A percentile compares a stretch with the other conserved stretches of the same genome.
These are phyloP conservation scores for Zaprionus ghesquierei DNA, from an alignment of 1,140 invertebrate species.

Conservation along the genomic window DNA sequence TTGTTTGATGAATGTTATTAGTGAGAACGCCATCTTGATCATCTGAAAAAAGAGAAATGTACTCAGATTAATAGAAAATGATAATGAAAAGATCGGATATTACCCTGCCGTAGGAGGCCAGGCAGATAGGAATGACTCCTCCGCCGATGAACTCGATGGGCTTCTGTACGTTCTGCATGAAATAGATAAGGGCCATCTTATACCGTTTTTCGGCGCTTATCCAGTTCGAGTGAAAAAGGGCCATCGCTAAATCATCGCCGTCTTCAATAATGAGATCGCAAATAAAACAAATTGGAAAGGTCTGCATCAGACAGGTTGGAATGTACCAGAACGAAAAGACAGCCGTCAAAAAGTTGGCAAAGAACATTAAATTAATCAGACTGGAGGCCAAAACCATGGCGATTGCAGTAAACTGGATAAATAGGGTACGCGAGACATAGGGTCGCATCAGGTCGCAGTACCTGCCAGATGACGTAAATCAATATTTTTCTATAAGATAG, in stretches of 20 bases:
- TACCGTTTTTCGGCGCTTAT: conserved; percentile 30
- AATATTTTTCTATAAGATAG: neutral
- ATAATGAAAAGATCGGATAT: neutral
- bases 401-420: conserved; percentile 50
- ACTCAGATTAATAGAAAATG: too few species aligned
- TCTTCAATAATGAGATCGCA: conserved; percentile 45
- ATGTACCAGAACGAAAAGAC: conserved; percentile 27
- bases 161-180: conserved; percentile 38
- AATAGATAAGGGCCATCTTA: conserved; percentile 19
- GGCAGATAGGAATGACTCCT: too few species aligned
- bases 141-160: conserved; percentile 40
- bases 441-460: conserved; percentile 51
- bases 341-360: conserved; percentile 31
- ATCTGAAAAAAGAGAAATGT: conserved; percentile 25
- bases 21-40: conserved; percentile 51
- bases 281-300: conserved; percentile 54
- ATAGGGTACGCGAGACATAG: conserved; percentile 27
- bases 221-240: conserved; percentile 61
- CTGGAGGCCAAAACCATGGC: conserved; percentile 30
- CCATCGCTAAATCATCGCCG: conserved; percentile 11
- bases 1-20: conserved; percentile 55
- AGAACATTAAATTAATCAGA: conserved; percentile 49
- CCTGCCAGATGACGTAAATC: neutral
- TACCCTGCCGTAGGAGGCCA: too few species aligned
- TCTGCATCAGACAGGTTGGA: conserved; percentile 26